Evolutionary conservation across 2,797 vertebrate species (phyloP).

Genomic region (Enteromius viviparus): DNA sequence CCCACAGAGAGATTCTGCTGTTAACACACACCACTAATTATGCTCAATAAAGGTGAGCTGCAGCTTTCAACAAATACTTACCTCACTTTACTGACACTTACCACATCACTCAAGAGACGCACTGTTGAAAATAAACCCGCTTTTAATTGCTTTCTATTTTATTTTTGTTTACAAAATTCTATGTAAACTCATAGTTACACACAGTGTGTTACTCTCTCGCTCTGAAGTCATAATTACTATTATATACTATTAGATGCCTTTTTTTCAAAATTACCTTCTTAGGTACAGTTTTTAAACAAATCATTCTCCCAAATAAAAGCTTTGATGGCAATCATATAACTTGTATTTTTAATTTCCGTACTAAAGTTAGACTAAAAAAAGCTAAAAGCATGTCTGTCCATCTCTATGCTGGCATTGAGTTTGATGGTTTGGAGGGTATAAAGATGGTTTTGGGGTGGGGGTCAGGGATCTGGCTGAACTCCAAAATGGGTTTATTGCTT

Average conservation of each 20-base stretch:
- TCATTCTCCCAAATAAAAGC: not conserved
- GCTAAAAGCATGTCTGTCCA: conserved; percentile 37
- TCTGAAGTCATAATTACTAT: conserved; percentile 1
- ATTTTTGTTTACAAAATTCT: not conserved
- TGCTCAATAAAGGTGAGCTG: conserved; percentile 39
- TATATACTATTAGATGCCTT: not conserved
- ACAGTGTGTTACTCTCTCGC: not conserved
- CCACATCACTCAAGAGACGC: conserved; percentile 36
- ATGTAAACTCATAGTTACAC: not conserved
- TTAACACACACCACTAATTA: conserved; percentile 41
- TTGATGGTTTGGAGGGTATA: conserved; percentile 32
- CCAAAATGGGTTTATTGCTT: conserved; percentile 59
- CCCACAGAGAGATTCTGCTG: conserved; percentile 18
- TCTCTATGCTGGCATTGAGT: conserved; percentile 53
- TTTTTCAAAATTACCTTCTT: not conserved
- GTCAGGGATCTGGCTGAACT: conserved; percentile 60
- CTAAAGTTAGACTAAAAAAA: conserved; percentile 29
- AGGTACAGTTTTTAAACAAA: not conserved
- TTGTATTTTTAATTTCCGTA: conserved; percentile 11
- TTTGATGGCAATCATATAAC: not conserved
- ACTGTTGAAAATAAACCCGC: not conserved
- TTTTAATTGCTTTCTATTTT: conserved; percentile 2
- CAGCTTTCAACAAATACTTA: conserved; percentile 40
- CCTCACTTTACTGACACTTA: conserved; percentile 31
- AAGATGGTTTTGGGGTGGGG: conserved; percentile 24